Conservation (phyloP, 2,113 vertebrate species). For the Bothrops jararaca region DNA sequence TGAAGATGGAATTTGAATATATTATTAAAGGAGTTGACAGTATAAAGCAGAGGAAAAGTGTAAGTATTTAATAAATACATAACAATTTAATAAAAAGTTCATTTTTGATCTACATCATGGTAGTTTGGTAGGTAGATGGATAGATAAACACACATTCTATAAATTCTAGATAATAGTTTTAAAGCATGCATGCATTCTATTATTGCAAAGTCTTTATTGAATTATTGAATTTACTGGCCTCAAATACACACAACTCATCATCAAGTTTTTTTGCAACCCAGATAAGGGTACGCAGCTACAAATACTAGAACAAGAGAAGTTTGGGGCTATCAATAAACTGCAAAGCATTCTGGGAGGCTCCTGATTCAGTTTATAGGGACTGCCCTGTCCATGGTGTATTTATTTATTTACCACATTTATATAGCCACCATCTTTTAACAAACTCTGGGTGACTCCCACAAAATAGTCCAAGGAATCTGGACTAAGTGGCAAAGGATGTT, state of each 20-base stretch:
- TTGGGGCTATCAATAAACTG: not conserved
- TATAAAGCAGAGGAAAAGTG: not conserved
- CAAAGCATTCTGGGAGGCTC: not conserved
- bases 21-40: not conserved
- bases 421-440: not conserved
- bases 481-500: not conserved
- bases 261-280: not conserved
- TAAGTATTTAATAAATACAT: too few relatives aligned
- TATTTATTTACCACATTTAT: not conserved
- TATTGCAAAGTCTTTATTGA: not conserved
- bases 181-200: not conserved
- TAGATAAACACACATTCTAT: not conserved
- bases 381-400: not conserved
- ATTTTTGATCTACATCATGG: not conserved
- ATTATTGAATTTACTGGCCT: not conserved
- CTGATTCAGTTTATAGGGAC: not conserved
- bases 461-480: not conserved
- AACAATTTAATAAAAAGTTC: not conserved
- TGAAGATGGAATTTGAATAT: not conserved
- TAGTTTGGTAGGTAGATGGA: not conserved
- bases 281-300: not conserved
- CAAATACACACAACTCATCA: not conserved
- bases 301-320: not conserved
- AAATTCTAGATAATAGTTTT: not conserved
- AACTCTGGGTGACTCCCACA: not conserved